phyloP scores from a whole-genome alignment of 1,140 invertebrate genomes.

The Ladona fulva region DNA sequence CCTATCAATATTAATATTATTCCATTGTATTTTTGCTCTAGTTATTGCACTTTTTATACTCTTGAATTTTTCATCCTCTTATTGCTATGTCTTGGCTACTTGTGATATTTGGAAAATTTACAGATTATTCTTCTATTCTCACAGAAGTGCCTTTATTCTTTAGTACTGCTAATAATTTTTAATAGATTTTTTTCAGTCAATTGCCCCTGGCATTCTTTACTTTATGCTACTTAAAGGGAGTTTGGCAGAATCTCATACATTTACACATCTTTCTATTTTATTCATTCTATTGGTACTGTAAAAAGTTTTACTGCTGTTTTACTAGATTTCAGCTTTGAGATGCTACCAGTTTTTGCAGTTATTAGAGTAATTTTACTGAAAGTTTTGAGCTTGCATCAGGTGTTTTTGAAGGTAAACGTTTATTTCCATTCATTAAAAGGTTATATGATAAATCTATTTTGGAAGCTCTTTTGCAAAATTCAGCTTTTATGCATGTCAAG shows the following conservation, averaged over 20 bases:
- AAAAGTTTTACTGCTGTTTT: background rate
- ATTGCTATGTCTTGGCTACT: background rate
- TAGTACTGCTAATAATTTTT: background rate
- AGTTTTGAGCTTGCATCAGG: background rate
- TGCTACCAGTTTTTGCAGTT: background rate
- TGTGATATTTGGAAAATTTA: background rate
- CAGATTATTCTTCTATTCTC: background rate
- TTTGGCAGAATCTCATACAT: too few relatives aligned
- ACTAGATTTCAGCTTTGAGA: background rate
- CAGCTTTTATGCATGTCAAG: too few relatives aligned
- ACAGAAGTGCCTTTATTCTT: background rate
- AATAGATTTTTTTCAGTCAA: background rate
- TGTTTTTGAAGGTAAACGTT: background rate
- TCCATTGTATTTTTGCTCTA: background rate
- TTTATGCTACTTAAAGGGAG: too few relatives aligned
- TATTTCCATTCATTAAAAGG: too few relatives aligned
- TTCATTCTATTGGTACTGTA: too few relatives aligned
- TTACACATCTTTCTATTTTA: too few relatives aligned
- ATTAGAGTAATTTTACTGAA: background rate
- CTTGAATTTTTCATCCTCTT: background rate
- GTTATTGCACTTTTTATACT: background rate
- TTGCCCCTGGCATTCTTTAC: too few relatives aligned
- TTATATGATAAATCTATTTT: too few relatives aligned
- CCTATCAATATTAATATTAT: background rate
- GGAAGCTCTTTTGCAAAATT: too few relatives aligned